Evolutionary conservation across 35 echinoderm and acorn worm species (phyloP), one percentile per base, ranked within the genome.

Genomic region (Apostichopus japonicus): DNA sequence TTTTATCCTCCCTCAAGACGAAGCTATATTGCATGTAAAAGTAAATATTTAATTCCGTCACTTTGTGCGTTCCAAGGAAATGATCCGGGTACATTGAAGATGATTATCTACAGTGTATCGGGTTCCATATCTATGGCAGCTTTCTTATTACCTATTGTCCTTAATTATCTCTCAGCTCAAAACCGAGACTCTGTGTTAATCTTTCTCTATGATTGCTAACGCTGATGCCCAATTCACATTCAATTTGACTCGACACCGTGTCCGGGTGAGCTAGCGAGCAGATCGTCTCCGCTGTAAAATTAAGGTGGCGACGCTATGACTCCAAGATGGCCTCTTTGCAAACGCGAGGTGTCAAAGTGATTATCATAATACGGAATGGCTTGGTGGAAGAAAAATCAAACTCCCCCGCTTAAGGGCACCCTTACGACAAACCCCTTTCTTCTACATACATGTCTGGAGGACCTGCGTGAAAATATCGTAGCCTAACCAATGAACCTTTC

Each of bases 191-290:
- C n/a, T 15, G 16, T 62, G 23, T 87, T 71, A 13, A 65, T 44
- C 63, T 53, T 87, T 65, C 24, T 22, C 17, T 71, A 71, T 25
- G 6, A 65, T 71, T 27, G 16, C 56, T 58, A 2, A 17, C 15
- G 6, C 4, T 71, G 56, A 62, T 57, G 22, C n/a, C 63, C 56
- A 87, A 87, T 87, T 87, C 86, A 87, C 5, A 63, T 87, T 51
- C 86, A 87, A 65, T 87, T 87, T 87, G 86, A 65, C 56, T 87
- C 86, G 55, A 87, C 21, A 87, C 19, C 86, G 63, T 71, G 24
- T 87, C 23, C 11, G 19, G 8, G 63, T 56, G 55, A 58, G 58
- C 56, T 56, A 3, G 10, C 54, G 56, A 87, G 86, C 5, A 10
- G 56, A 62, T 1, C 58, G 86, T 87, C 86, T 87, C 55, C 86